Percentiles rank a stretch among this genome's conserved stretches.
Conservation (phyloP, 2,888 invertebrate genomes). For the Deilephila elpenor region DNA sequence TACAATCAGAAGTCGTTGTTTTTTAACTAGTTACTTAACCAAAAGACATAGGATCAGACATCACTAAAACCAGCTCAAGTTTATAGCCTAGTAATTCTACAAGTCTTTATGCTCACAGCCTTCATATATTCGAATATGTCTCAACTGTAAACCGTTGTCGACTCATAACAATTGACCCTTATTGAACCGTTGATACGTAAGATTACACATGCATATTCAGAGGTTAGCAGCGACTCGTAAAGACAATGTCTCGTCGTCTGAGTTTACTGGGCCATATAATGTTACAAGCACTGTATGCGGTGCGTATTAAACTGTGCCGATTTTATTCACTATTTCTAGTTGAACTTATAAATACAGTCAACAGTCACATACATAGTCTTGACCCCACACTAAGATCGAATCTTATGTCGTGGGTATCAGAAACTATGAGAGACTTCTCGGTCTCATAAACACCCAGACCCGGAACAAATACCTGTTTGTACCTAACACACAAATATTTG, state of each 20-base stretch:
- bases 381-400: too few species aligned
- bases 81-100: neutral
- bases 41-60: too few species aligned
- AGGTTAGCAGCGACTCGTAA: neutral
- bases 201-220: neutral
- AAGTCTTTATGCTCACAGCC: neutral
- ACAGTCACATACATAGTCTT: too few species aligned
- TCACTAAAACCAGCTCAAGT: neutral
- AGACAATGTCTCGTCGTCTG: neutral
- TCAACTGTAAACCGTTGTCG: too few species aligned
- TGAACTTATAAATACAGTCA: neutral
- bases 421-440: too few species aligned
- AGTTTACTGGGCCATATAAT: neutral
- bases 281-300: neutral
- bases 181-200: neutral
- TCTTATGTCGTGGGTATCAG: too few species aligned
- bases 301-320: neutral
- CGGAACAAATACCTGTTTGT: too few species aligned
- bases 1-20: too few species aligned
- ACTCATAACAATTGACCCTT: conserved; percentile 1
- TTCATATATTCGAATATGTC: neutral
- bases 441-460: too few species aligned
- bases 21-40: too few species aligned
- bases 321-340: neutral
- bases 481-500: too few species aligned